Conservation (phyloP, 2,113 vertebrate species). For the Caranx ignobilis region DNA sequence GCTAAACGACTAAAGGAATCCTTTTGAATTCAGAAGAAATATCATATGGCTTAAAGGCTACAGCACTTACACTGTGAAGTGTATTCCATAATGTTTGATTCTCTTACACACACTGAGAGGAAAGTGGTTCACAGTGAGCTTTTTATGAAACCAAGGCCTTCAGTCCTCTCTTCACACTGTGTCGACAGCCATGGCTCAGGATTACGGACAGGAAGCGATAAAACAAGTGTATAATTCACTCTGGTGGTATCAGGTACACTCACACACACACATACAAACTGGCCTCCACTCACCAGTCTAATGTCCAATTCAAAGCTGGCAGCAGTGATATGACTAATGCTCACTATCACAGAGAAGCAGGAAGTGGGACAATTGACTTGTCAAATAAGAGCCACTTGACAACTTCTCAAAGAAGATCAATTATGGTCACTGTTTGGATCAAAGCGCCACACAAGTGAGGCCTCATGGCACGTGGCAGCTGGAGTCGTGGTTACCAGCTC, state of each 20-base stretch:
- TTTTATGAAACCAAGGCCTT: no score
- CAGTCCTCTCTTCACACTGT: neutral
- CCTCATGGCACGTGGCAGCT: constrained; percentile 20
- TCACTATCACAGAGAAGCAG: constrained; percentile 66
- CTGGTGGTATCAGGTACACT: no score
- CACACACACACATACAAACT: constrained; percentile 5
- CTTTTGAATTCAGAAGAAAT: constrained; percentile 13
- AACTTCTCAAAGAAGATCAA: constrained; percentile 70
- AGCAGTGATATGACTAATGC: constrained; percentile 70
- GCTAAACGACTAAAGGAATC: constrained; percentile 9
- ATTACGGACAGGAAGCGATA: constrained; percentile 57
- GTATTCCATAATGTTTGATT: constrained; percentile 21
- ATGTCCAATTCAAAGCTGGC: constrained; percentile 67
- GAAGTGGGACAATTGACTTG: constrained; percentile 64
- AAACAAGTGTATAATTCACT: constrained; percentile 54
- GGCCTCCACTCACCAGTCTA: constrained; percentile 47
- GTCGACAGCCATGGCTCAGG: constrained; percentile 25
- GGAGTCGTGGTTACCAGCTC: neutral
- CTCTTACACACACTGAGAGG: neutral
- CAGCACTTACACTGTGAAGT: constrained; percentile 14
- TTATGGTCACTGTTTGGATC: constrained; percentile 56
- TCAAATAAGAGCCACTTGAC: constrained; percentile 71
- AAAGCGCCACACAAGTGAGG: constrained; percentile 47
- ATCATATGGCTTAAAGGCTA: constrained; percentile 7
- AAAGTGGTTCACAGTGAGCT: neutral